Evolutionary conservation across 2,797 vertebrate genomes (phyloP).

Genomic region (Tamandua tetradactyla): DNA sequence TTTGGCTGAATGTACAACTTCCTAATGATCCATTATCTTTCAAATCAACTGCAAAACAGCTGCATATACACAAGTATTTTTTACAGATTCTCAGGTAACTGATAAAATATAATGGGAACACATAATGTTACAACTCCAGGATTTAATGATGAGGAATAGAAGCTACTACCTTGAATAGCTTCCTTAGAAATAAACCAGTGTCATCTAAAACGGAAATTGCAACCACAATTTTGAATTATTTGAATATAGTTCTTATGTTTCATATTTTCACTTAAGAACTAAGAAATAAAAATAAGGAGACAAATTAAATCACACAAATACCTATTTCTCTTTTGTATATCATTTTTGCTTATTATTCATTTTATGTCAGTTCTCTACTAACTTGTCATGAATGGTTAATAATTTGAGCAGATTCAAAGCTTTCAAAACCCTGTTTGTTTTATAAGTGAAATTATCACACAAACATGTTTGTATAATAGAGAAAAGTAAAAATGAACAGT

Average conservation of each 20-base stretch:
- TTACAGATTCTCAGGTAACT: neutral
- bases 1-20: neutral
- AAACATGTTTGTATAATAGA: neutral
- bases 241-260: neutral
- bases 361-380: neutral
- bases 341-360: neutral
- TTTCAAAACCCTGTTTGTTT: neutral
- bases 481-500: neutral
- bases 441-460: neutral
- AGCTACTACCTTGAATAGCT: neutral
- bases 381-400: neutral
- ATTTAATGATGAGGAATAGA: neutral
- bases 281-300: neutral
- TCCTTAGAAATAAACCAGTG: neutral
- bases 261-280: neutral
- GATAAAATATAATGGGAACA: neutral
- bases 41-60: constrained; percentile 3
- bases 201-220: neutral
- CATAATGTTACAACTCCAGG: neutral
- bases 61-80: neutral
- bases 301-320: neutral
- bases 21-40: constrained; percentile 2
- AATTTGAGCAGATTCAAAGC: neutral
- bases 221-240: neutral
- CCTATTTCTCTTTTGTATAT: neutral